Conservation (phyloP, 2,888 invertebrate genomes). For the Petrolisthes manimaculis region DNA sequence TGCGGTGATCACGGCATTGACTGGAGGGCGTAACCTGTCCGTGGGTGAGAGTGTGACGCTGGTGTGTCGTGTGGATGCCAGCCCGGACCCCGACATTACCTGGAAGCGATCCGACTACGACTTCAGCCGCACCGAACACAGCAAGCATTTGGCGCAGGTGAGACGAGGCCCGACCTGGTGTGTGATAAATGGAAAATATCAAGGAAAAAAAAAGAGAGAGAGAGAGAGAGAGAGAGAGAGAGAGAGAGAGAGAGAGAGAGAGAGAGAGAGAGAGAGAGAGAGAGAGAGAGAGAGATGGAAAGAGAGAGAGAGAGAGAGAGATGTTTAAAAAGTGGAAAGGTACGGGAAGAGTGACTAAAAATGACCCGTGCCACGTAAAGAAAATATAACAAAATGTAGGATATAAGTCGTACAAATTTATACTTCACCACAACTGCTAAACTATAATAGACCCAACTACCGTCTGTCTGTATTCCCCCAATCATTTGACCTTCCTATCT, state of each 20-base stretch:
- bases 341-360: background rate
- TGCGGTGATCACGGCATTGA: constrained; percentile 68
- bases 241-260: background rate
- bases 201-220: background rate
- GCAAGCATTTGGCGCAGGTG: constrained; percentile 36
- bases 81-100: constrained; percentile 45
- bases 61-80: constrained; percentile 68
- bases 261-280: background rate
- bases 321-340: background rate
- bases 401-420: too few species aligned
- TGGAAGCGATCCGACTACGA: constrained; percentile 46
- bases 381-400: too few species aligned
- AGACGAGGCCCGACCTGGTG: background rate
- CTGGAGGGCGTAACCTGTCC: constrained; percentile 67
- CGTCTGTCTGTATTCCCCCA: too few species aligned
- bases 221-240: constrained; percentile 1
- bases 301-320: constrained; percentile 19
- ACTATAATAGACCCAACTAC: too few species aligned
- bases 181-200: background rate
- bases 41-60: constrained; percentile 68
- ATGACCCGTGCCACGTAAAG: too few species aligned
- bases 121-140: constrained; percentile 34
- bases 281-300: background rate
- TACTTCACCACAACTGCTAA: too few species aligned
- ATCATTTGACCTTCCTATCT: too few species aligned